phyloP scores from a whole-genome alignment of 2,113 vertebrate genomes.

The Sapajus apella region DNA sequence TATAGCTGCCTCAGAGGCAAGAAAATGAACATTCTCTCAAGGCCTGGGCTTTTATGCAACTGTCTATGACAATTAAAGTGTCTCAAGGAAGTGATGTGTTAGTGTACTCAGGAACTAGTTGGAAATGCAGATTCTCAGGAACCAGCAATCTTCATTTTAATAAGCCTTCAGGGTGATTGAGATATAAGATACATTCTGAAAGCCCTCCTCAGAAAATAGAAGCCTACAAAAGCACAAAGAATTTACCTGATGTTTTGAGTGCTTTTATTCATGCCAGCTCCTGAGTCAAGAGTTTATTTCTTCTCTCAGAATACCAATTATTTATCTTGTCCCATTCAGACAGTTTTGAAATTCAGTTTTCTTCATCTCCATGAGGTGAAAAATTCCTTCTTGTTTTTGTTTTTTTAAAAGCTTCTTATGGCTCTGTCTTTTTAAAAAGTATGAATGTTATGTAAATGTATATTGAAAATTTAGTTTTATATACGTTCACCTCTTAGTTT shows the following conservation, averaged over 20 bases:
- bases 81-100: not conserved
- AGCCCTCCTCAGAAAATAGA: not conserved
- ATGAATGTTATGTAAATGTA: conserved; percentile 24
- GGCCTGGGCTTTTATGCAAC: not conserved
- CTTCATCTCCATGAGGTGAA: not conserved
- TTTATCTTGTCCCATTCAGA: not conserved
- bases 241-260: not conserved
- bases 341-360: not conserved
- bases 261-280: not conserved
- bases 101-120: not conserved
- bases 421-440: not conserved
- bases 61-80: not conserved
- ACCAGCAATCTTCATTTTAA: not conserved
- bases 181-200: not conserved
- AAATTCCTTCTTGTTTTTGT: not conserved
- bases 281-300: not conserved
- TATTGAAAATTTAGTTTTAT: not conserved
- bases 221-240: not conserved
- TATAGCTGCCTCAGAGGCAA: not conserved
- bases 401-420: not conserved
- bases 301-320: not conserved
- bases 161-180: not conserved
- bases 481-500: not conserved
- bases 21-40: not conserved
- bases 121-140: not conserved